A percentile compares a stretch with the other conserved stretches of the same genome.
These are phyloP conservation scores for Agonopterix alstromeriana DNA, from an alignment of 2,888 invertebrate species.

Conservation along the genomic window DNA sequence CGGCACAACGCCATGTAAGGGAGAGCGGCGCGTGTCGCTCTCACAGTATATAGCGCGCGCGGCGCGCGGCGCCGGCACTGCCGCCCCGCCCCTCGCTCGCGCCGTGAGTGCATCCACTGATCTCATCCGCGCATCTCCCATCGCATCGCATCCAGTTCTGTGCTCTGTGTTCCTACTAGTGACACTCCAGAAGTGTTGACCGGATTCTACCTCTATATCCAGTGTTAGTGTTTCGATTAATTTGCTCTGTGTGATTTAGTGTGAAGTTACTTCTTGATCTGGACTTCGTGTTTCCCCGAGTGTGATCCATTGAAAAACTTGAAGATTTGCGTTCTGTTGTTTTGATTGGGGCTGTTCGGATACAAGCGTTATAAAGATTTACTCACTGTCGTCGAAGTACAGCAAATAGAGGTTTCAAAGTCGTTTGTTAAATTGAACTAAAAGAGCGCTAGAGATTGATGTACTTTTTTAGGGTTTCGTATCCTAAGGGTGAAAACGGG, in stretches of 20 bases:
- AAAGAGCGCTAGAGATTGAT: too few species aligned
- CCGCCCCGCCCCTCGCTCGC: constrained; percentile 21
- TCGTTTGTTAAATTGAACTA: too few species aligned
- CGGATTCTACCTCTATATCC: not conserved
- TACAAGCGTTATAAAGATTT: too few species aligned
- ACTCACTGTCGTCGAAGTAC: too few species aligned
- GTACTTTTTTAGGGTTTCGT: too few species aligned
- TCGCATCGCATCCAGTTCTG: not conserved
- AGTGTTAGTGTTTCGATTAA: not conserved
- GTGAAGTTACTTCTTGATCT: not conserved
- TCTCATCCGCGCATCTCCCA: not conserved
- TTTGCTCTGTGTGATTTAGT: not conserved
- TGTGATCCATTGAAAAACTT: too few species aligned
- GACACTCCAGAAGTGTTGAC: constrained; percentile 8
- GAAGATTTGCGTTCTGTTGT: too few species aligned
- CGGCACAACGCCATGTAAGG: constrained; percentile 14
- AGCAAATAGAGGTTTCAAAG: too few species aligned
- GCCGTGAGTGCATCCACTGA: constrained; percentile 18
- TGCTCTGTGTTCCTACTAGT: not conserved
- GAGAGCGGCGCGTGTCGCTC: constrained; percentile 4
- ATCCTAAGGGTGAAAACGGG: too few species aligned
- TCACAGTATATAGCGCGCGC: constrained; percentile 17
- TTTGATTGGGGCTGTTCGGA: too few species aligned
- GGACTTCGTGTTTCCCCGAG: too few species aligned
- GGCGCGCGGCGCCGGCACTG: constrained; percentile 19